Percentiles rank a stretch among this genome's conserved stretches.
phyloP scores from a whole-genome alignment of 2,888 invertebrate genomes.

The Graphium colonna region DNA sequence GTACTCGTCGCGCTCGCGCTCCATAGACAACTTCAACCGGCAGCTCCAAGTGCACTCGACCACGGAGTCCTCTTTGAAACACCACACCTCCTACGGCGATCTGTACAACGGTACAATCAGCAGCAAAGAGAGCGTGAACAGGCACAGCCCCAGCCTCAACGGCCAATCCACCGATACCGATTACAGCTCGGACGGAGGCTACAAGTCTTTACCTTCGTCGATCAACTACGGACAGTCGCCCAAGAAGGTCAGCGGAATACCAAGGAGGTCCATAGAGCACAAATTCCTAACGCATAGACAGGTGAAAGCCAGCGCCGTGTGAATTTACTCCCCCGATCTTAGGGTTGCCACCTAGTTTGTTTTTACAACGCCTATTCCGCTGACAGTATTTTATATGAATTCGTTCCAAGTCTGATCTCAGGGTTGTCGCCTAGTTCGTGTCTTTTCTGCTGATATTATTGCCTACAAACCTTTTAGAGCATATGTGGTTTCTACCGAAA shows the following conservation, averaged over 20 bases:
- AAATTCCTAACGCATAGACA: constrained; percentile 68
- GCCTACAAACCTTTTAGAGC: not conserved
- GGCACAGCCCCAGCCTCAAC: constrained; percentile 64
- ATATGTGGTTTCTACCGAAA: not conserved
- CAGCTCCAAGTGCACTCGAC: constrained; percentile 49
- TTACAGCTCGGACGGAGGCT: constrained; percentile 75
- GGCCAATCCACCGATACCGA: constrained; percentile 75
- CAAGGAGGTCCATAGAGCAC: constrained; percentile 69
- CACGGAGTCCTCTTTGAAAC: constrained; percentile 51
- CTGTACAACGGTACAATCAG: constrained; percentile 66
- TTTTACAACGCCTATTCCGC: not conserved
- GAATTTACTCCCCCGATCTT: no score
- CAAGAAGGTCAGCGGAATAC: constrained; percentile 72
- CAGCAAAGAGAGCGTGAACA: constrained; percentile 65
- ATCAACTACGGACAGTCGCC: constrained; percentile 64
- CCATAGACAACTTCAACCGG: constrained; percentile 72
- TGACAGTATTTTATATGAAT: constrained; percentile 22
- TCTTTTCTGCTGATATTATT: not conserved
- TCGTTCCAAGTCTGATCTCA: no score
- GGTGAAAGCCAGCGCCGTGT: constrained; percentile 70
- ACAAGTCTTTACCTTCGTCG: constrained; percentile 74
- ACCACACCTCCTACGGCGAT: constrained; percentile 72
- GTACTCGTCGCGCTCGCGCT: constrained; percentile 65
- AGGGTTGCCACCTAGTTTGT: constrained; percentile 11
- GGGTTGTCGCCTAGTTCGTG: constrained; percentile 9